Evolutionary conservation across 2,888 invertebrate genomes (phyloP), one percentile per base, ranked within the genome.

Genomic region (Chaetogeoica ovagalla): DNA sequence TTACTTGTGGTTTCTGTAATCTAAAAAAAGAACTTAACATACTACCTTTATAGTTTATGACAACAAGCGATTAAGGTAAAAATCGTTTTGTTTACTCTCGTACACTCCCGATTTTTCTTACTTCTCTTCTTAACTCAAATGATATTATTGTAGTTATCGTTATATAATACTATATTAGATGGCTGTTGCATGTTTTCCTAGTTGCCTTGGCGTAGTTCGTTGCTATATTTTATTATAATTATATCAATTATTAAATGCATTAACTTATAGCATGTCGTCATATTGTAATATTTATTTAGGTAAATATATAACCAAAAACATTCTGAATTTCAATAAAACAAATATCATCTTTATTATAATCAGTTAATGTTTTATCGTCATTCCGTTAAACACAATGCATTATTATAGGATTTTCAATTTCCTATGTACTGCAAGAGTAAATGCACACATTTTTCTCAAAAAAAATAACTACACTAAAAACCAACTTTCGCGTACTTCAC

Each of bases 121-220:
- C n/a, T 69, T 76, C 59, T 48, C 59, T 57, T 68, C 15, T 30
- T 8, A 1, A 59, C 43, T 37, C 2, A 30, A 30, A 30, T 7
- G 21, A 37, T 17, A 62, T 13, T 76, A 69, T 60, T 19, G 77
- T 77, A 69, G 77, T 60, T 68, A 23, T 30, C 30, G 68, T 76
- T 43, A 48, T 2, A 43, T 62, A 5, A 11, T n/a, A 62, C n/a
- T n/a, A n/a, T n/a, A n/a, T n/a, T 37, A 60, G 69, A 62, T 52
- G 77, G 19, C 37, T 70, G 21, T 15, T 70, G 77, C 77, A 77
- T 70, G 77, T 69, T 70, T 70, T 77, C 60, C 62, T 62, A 70
- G 48, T 70, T 3, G 55, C 19, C 55, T 19, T 7, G 30, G 30
- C 30, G 8, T 55, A 55, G 55, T 55, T 55, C 48, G 48, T 48